phyloP scores from a whole-genome alignment of 2,888 invertebrate genomes.

The Geotrupes spiniger region DNA sequence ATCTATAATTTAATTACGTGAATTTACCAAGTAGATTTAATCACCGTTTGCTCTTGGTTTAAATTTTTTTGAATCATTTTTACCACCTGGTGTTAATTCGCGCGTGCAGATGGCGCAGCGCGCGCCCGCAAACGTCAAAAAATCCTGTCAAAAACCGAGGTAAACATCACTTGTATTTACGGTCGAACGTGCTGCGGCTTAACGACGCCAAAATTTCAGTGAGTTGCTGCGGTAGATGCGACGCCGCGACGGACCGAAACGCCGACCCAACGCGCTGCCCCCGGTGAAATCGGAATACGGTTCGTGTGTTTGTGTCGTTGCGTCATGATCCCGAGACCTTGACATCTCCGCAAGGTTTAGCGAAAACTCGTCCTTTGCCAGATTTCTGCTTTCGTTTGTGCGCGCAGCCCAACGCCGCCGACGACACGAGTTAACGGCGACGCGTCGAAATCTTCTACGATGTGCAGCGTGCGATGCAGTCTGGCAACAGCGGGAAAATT shows the following conservation, averaged over 20 bases:
- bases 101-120: too few relatives aligned
- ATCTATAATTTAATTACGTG: too few relatives aligned
- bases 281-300: constrained; percentile 1
- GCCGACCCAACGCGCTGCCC: too few relatives aligned
- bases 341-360: constrained; percentile 40
- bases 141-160: constrained; percentile 17
- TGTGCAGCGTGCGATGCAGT: constrained; percentile 50
- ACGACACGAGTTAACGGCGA: background rate
- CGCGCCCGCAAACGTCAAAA: constrained; percentile 7
- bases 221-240: too few relatives aligned
- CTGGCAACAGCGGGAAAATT: constrained; percentile 48
- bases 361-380: constrained; percentile 12
- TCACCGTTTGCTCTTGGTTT: too few relatives aligned
- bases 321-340: constrained; percentile 43
- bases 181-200: constrained; percentile 7
- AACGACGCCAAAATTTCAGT: constrained; percentile 17
- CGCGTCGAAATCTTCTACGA: constrained; percentile 28
- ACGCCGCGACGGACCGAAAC: too few relatives aligned
- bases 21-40: too few relatives aligned
- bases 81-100: too few relatives aligned
- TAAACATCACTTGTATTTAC: constrained; percentile 14
- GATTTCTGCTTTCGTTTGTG: constrained; percentile 8
- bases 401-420: background rate
- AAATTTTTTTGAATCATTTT: too few relatives aligned
- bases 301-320: constrained; percentile 32